A percentile compares a stretch with the other conserved stretches of the same genome.
These are phyloP conservation scores for Phallusia fumigata DNA, from an alignment of 23 tunicate species.

Conservation along the genomic window DNA sequence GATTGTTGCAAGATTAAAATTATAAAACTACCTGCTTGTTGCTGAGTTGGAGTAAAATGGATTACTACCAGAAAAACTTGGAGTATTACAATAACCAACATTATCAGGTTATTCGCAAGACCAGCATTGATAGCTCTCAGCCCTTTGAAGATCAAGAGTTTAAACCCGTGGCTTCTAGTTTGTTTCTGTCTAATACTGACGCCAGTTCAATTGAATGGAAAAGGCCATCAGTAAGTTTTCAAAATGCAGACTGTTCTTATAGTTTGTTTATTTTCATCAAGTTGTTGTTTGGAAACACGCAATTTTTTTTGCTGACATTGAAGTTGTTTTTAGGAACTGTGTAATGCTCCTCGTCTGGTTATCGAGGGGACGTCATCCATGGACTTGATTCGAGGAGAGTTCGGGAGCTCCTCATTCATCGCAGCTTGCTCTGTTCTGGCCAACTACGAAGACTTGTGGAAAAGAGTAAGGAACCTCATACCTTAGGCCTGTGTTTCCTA, in stretches of 20 bases:
- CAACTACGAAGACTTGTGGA: constrained; percentile 30
- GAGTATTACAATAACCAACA: constrained; percentile 27
- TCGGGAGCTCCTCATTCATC: constrained; percentile 30
- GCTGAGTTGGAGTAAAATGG: constrained; percentile 18
- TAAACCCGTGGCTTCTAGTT: constrained; percentile 30
- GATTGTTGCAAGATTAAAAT: too few relatives aligned
- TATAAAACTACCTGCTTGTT: background rate
- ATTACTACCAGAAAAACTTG: constrained; percentile 27
- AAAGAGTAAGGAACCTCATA: constrained; percentile 13
- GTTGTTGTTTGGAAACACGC: too few relatives aligned
- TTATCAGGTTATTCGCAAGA: constrained; percentile 31
- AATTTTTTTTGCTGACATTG: too few relatives aligned
- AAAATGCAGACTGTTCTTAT: too few relatives aligned
- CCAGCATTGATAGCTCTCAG: constrained; percentile 18
- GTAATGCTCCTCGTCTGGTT: constrained; percentile 52
- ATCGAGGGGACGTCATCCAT: constrained; percentile 48
- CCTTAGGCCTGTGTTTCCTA: too few relatives aligned
- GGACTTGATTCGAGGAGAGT: constrained; percentile 53
- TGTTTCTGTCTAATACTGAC: constrained; percentile 19
- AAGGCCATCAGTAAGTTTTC: constrained; percentile 47
- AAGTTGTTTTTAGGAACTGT: constrained; percentile 31
- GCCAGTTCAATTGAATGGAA: constrained; percentile 43
- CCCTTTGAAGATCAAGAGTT: constrained; percentile 59
- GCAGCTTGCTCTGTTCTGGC: constrained; percentile 36
- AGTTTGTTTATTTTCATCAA: too few relatives aligned